Evolutionary conservation across 37 sponge, comb jelly and placozoan species (phyloP).

Genomic region (Hexactinellida sp.): DNA sequence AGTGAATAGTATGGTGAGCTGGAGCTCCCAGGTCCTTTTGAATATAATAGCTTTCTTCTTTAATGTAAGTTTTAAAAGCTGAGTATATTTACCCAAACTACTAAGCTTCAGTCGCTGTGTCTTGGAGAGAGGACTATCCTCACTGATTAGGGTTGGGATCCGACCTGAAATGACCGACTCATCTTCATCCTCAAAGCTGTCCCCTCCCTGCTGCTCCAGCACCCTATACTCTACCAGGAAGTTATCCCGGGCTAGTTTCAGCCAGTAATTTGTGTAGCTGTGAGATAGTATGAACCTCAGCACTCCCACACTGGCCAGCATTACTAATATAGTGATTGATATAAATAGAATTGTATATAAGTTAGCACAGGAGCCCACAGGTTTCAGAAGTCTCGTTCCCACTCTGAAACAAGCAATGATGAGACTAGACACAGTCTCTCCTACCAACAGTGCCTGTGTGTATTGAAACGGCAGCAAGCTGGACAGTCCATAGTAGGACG

Average conservation of each 20-base stretch:
- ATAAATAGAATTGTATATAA: neutral
- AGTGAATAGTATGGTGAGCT: neutral
- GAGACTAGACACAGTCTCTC: neutral
- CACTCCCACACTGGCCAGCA: neutral
- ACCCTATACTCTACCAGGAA: constrained; percentile 13
- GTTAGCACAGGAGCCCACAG: neutral
- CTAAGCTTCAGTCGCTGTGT: no score
- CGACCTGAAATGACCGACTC: neutral
- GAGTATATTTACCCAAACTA: neutral
- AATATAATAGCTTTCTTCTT: neutral
- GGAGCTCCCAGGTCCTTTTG: neutral
- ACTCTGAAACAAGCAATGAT: neutral
- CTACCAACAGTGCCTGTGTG: neutral
- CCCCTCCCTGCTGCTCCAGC: neutral
- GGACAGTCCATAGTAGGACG: neutral
- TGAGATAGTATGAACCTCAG: neutral
- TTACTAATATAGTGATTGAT: neutral
- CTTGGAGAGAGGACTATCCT: neutral
- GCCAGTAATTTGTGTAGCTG: neutral
- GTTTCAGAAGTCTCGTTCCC: neutral
- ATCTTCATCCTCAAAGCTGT: neutral
- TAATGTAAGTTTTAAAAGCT: neutral
- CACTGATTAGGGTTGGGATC: neutral
- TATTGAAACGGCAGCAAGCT: neutral
- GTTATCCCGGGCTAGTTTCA: neutral